Evolutionary conservation across 2,888 invertebrate species (phyloP), one percentile per base, ranked within the genome.

Genomic region (Thera britannica): DNA sequence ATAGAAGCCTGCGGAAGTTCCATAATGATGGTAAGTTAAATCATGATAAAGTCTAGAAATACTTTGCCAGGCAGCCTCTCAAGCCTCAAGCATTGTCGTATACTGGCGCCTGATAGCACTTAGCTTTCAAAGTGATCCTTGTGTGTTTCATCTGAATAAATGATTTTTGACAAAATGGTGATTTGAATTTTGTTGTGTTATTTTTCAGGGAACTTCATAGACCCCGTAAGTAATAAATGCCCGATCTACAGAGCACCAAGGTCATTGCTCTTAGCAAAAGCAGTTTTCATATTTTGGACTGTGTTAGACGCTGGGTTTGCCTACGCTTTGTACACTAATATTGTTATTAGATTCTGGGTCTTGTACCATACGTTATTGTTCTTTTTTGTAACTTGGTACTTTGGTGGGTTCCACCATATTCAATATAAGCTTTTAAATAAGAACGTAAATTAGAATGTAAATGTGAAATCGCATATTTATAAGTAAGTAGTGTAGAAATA

Each of bases 221-320:
- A 92, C 65, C 76, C 83, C 11, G 72, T 77, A 23, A 77, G 84
- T n/a, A 87, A 82, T 46, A 85, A 79, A 69, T 71, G 83, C 51
- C 86, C 89, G 3, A 59, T 75, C 7, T 79, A 83, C 72, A 80
- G 88, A 67, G 60, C 75, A 12, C 82, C 90, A 11, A 83, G 88
- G 57, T 80, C 90, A 0, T 74, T 93, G 58, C 58, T 74, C 5
- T 67, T 75, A 12, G 90, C 93, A 0, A 87, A 85, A 75, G 57
- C 87, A 63, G 96, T 95, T 2, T 93, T 96, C 55, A 75, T 95
- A 35, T 96, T 96, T 81, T 97, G 97, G 97, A 95, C 95, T 9
- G 36, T 93, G 5, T 82, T 96, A 68, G 94, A 95, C 65, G 75
- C 92, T 38, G 65, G 94, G 36, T 92, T 94, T 64, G 76, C 90